Conservation (phyloP, 2,113 vertebrate genomes). For the Cyprinodon brontotheroides region DNA sequence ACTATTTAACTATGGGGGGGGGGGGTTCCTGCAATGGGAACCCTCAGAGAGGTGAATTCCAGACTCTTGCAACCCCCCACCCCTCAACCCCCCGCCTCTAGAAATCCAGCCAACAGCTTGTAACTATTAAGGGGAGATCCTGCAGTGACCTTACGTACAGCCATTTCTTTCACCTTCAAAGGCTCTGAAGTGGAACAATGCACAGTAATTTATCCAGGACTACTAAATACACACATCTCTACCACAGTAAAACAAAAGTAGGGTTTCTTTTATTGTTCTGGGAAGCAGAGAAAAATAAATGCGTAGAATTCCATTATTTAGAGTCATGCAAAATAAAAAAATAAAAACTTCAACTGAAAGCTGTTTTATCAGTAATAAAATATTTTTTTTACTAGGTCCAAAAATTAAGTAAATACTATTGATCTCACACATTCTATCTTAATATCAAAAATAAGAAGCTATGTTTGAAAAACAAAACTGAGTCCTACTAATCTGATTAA, state of each 20-base stretch:
- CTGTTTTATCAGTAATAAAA: background rate
- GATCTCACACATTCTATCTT: background rate
- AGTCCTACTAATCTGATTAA: background rate
- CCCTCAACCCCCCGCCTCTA: slow-evolving; percentile 40
- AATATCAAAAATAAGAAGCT: background rate
- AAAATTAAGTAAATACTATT: background rate
- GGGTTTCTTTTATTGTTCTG: slow-evolving; percentile 26
- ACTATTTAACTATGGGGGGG: slow-evolving; percentile 53
- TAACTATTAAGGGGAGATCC: slow-evolving; percentile 80
- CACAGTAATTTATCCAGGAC: slow-evolving; percentile 79
- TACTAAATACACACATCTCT: slow-evolving; percentile 75
- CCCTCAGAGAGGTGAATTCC: slow-evolving; percentile 59
- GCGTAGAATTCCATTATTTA: slow-evolving; percentile 18
- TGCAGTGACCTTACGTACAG: slow-evolving; percentile 78
- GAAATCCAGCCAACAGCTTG: slow-evolving; percentile 79
- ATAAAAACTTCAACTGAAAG: background rate
- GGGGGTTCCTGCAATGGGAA: slow-evolving; percentile 51
- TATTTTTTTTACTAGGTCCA: background rate
- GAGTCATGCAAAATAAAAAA: no score
- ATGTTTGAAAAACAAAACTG: background rate
- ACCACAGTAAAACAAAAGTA: slow-evolving; percentile 58
- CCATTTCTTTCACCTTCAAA: slow-evolving; percentile 79
- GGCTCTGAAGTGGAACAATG: slow-evolving; percentile 77
- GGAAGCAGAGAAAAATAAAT: slow-evolving; percentile 45
- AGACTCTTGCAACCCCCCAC: slow-evolving; percentile 47